Conservation (phyloP, 2,888 invertebrate species). For the Malthinus flaveolus region DNA sequence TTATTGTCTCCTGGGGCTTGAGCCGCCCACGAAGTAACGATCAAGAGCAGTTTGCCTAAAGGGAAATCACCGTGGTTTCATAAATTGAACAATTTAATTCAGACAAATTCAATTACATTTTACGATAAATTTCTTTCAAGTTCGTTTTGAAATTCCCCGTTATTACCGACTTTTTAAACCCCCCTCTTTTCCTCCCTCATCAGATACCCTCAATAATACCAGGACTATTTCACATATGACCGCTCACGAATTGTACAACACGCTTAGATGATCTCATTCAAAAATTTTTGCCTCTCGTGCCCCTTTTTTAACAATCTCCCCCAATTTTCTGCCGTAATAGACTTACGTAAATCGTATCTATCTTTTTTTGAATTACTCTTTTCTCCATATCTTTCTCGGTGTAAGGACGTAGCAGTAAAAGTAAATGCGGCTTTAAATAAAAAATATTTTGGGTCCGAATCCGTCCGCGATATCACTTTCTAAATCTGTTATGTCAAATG, state of each 20-base stretch:
- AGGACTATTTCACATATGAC: constrained; percentile 68
- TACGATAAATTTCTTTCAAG: constrained; percentile 46
- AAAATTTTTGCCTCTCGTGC: constrained; percentile 47
- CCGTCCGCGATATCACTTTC: constrained; percentile 35
- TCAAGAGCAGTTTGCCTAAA: constrained; percentile 46
- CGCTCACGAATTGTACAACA: constrained; percentile 66
- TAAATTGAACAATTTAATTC: constrained; percentile 56
- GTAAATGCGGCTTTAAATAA: constrained; percentile 7
- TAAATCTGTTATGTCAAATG: constrained; percentile 37
- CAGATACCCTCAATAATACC: constrained; percentile 45
- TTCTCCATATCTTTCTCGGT: constrained; percentile 3
- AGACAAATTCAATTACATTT: constrained; percentile 51
- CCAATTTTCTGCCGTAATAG: constrained; percentile 34
- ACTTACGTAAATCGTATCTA: constrained; percentile 29
- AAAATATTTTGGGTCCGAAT: constrained; percentile 27
- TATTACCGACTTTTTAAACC: constrained; percentile 39
- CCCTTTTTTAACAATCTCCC: constrained; percentile 37
- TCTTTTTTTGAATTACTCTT: constrained; percentile 19
- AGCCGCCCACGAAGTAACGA: constrained; percentile 36
- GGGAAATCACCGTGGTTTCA: constrained; percentile 54
- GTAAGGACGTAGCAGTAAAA: constrained; percentile 27
- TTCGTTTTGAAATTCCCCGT: constrained; percentile 51
- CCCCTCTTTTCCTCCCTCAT: constrained; percentile 13
- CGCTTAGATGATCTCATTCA: constrained; percentile 68
- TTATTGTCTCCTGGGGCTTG: constrained; percentile 37